Conservation (phyloP, 2,797 vertebrate genomes). For the Psittacula derbiana region DNA sequence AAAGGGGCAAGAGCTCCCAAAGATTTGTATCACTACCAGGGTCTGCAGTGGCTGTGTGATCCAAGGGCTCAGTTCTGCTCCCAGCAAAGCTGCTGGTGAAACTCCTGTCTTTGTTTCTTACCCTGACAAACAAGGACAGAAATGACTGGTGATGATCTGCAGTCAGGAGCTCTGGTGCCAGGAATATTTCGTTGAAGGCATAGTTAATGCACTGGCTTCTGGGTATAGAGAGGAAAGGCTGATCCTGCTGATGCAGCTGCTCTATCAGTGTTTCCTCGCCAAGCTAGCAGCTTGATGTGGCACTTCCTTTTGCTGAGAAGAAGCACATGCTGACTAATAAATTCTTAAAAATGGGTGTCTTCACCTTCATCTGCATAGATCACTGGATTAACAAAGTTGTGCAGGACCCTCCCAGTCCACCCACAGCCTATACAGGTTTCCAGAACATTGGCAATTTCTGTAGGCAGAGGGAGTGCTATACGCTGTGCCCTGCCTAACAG, state of each 20-base stretch:
- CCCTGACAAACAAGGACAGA: background rate
- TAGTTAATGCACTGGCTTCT: background rate
- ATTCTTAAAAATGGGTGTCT: background rate
- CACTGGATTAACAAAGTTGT: background rate
- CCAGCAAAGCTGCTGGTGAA: background rate
- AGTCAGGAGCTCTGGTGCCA: background rate
- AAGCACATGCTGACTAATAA: background rate
- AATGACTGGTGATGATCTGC: background rate
- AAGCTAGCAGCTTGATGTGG: background rate
- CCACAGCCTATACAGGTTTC: background rate
- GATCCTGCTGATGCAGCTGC: background rate
- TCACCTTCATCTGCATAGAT: background rate
- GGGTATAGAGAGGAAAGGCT: background rate
- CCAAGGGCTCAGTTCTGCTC: background rate
- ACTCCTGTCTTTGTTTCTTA: background rate
- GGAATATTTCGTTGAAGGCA: background rate
- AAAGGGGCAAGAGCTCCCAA: background rate
- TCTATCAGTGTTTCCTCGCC: background rate
- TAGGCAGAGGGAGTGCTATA: fast-evolving
- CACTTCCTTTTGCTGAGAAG: background rate
- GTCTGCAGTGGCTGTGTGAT: background rate
- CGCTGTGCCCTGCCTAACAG: fast-evolving
- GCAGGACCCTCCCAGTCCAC: background rate
- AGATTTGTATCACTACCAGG: background rate
- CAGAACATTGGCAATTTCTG: background rate